A percentile compares a stretch with the other conserved stretches of the same genome.
Evolutionary conservation across 92 coral and sea anemone species (phyloP).

Genomic region (Heliopora coerulea): DNA sequence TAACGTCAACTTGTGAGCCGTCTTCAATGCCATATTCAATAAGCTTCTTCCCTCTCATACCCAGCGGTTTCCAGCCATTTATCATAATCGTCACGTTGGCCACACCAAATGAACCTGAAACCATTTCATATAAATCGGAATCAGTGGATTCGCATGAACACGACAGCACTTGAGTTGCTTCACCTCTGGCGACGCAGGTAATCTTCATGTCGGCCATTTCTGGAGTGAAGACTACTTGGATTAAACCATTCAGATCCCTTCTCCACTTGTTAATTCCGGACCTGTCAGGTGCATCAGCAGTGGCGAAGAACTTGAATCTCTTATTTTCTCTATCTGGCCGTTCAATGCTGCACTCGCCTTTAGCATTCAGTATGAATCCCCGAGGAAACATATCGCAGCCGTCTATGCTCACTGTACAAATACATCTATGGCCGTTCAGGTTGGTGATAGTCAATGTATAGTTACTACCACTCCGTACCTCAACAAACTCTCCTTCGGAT

Average conservation of each 20-base stretch:
- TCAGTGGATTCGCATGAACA: slow-evolving; percentile 6
- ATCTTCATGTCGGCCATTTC: slow-evolving; percentile 35
- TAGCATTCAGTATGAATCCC: background rate
- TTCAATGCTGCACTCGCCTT: background rate
- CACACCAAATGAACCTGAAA: background rate
- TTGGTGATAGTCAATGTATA: slow-evolving; percentile 6
- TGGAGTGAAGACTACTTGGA: slow-evolving; percentile 8
- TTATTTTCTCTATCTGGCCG: slow-evolving; percentile 1
- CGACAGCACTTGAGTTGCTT: background rate
- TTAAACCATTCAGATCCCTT: slow-evolving; percentile 5
- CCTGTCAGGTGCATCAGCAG: slow-evolving; percentile 11
- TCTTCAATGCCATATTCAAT: slow-evolving; percentile 6
- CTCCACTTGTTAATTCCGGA: slow-evolving; percentile 25
- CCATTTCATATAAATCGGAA: background rate
- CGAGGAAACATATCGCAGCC: slow-evolving; percentile 24
- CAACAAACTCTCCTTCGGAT: slow-evolving; percentile 24
- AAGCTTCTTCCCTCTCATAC: background rate
- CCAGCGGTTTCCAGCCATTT: background rate
- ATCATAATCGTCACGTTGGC: background rate
- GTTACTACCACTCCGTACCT: slow-evolving; percentile 21
- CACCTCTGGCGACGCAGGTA: slow-evolving; percentile 19
- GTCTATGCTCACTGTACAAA: background rate
- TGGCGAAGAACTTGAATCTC: slow-evolving; percentile 24
- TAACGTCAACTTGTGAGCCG: slow-evolving; percentile 22
- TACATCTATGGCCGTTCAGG: slow-evolving; percentile 11